Evolutionary conservation across 1,140 invertebrate genomes (phyloP).

Genomic region (Hetaerina americana): DNA sequence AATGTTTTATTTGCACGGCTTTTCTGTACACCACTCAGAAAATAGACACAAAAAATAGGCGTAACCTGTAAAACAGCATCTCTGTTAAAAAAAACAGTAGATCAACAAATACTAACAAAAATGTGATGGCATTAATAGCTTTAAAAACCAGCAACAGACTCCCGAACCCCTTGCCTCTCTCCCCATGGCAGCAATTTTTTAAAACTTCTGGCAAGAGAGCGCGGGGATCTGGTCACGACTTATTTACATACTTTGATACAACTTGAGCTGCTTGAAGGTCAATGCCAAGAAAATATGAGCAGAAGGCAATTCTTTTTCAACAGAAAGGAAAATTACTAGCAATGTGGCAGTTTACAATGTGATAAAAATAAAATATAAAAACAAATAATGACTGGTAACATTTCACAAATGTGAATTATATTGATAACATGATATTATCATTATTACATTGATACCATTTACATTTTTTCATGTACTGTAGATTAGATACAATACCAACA

Average conservation of each 20-base stretch:
- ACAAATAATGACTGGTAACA: background rate
- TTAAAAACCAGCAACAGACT: background rate
- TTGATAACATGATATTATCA: conserved; percentile 1
- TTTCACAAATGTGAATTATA: background rate
- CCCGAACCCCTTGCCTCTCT: no score
- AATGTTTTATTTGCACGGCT: background rate
- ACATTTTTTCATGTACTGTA: background rate
- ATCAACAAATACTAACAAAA: conserved; percentile 1
- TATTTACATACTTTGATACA: no score
- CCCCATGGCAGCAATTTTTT: no score
- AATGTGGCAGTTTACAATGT: background rate
- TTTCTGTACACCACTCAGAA: background rate
- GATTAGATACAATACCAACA: background rate
- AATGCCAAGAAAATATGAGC: background rate
- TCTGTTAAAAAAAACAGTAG: background rate
- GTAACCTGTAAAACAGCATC: background rate
- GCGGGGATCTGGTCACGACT: background rate
- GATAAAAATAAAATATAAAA: background rate
- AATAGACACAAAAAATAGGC: background rate
- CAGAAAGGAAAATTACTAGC: background rate
- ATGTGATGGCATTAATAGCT: background rate
- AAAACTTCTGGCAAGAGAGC: background rate
- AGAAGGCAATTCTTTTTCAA: background rate
- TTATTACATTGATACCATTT: background rate
- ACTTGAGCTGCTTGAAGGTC: no score